Conservation (phyloP, 2,888 invertebrate species). For the Vanessa cardui region DNA sequence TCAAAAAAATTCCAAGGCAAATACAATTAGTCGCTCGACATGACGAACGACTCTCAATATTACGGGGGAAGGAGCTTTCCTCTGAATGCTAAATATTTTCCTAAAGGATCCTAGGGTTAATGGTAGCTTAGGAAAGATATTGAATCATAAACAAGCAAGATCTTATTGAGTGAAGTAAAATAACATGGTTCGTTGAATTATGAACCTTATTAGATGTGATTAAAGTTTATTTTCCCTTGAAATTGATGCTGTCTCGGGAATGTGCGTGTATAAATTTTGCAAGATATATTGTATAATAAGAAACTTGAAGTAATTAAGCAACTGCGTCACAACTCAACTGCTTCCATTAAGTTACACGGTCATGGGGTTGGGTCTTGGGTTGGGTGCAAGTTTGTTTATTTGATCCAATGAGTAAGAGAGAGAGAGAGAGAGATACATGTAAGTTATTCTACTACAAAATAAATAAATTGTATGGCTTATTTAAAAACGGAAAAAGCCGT, state of each 20-base stretch:
- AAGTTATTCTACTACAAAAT: too few relatives aligned
- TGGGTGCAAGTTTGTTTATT: too few relatives aligned
- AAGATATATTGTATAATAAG: too few relatives aligned
- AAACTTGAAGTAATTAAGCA: too few relatives aligned
- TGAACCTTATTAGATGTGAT: not conserved
- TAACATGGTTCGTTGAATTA: not conserved
- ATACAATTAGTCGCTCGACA: conserved; percentile 1
- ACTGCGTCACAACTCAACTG: too few relatives aligned
- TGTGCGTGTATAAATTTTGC: not conserved
- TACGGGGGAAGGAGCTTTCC: conserved; percentile 16
- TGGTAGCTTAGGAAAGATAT: conserved; percentile 27
- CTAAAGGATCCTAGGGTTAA: conserved; percentile 21
- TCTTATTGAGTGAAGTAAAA: conserved; percentile 17
- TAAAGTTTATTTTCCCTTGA: conserved; percentile 10
- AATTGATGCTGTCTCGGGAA: not conserved
- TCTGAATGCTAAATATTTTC: conserved; percentile 31
- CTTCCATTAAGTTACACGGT: too few relatives aligned
- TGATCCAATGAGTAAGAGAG: too few relatives aligned
- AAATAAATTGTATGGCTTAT: too few relatives aligned
- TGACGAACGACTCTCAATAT: conserved; percentile 23
- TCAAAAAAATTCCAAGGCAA: not conserved
- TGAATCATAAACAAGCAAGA: conserved; percentile 32
- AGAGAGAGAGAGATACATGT: too few relatives aligned
- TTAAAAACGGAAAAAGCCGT: too few relatives aligned
- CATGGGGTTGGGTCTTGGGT: too few relatives aligned